Percentiles rank a stretch among this genome's conserved stretches.
These are phyloP conservation scores for Lindbergichthys nudifrons DNA, from an alignment of 2,797 vertebrate genomes.

Conservation along the genomic window DNA sequence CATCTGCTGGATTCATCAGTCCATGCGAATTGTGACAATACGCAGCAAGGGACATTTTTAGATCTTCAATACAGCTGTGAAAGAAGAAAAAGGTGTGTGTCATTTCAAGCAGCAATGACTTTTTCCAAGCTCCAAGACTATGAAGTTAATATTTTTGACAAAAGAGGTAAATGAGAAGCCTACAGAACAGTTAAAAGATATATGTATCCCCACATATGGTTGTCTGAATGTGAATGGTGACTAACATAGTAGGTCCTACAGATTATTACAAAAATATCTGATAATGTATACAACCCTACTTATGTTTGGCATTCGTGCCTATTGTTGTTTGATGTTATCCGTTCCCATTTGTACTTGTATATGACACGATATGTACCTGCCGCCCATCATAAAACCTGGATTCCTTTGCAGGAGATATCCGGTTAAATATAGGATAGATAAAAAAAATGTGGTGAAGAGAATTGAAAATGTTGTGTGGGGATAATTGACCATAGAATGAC, in stretches of 20 bases:
- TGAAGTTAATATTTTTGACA: constrained; percentile 7
- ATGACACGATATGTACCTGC: no score
- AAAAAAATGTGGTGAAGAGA: no score
- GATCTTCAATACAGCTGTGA: constrained; percentile 36
- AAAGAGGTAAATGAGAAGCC: background rate
- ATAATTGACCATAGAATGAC: no score
- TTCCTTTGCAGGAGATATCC: no score
- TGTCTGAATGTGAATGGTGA: background rate
- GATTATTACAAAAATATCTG: background rate
- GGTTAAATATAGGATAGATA: no score
- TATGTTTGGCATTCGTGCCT: no score
- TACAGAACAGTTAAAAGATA: background rate
- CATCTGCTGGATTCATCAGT: constrained; percentile 42
- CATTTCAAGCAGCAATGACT: background rate
- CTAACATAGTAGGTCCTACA: background rate
- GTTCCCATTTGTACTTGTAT: no score
- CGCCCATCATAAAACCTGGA: no score
- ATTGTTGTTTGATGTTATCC: no score
- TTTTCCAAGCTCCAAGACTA: background rate
- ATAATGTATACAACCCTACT: background rate
- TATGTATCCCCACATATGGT: background rate
- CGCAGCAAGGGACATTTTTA: constrained; percentile 31
- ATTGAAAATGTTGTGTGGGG: no score
- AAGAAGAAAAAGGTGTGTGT: constrained; percentile 4
- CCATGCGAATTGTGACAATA: constrained; percentile 13